These are phyloP conservation scores for Tragelaphus strepsiceros DNA, from an alignment of 2,113 vertebrate genomes.

Conservation along the genomic window DNA sequence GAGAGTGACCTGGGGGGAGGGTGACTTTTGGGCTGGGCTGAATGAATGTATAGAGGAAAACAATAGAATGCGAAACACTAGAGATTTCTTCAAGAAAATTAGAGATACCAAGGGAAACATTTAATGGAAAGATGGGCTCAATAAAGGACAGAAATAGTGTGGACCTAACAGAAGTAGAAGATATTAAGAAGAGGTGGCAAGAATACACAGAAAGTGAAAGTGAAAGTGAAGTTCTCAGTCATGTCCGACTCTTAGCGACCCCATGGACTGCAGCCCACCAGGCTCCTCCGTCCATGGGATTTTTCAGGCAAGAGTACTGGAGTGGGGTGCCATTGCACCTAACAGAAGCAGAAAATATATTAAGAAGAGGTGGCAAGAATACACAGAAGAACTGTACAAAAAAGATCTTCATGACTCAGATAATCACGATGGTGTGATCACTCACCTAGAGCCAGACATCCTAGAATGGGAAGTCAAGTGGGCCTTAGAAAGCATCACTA, in stretches of 20 bases:
- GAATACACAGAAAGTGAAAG: neutral
- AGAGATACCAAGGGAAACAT: neutral
- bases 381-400: neutral
- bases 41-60: neutral
- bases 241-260: no score
- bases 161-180: neutral
- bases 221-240: no score
- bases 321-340: no score
- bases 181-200: neutral
- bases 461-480: neutral
- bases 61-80: neutral
- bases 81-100: neutral
- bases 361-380: neutral
- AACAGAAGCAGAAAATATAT: no score
- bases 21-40: neutral
- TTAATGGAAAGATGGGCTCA: neutral
- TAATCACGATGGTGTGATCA: neutral
- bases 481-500: neutral
- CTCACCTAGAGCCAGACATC: neutral
- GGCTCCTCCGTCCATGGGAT: no score
- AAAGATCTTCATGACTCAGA: neutral
- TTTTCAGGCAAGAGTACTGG: no score
- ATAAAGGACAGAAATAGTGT: neutral
- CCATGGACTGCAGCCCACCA: no score
- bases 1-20: neutral